Base-by-base conservation (phyloP, 2,888 invertebrate species). In the Ochropacha duplaris region DNA sequence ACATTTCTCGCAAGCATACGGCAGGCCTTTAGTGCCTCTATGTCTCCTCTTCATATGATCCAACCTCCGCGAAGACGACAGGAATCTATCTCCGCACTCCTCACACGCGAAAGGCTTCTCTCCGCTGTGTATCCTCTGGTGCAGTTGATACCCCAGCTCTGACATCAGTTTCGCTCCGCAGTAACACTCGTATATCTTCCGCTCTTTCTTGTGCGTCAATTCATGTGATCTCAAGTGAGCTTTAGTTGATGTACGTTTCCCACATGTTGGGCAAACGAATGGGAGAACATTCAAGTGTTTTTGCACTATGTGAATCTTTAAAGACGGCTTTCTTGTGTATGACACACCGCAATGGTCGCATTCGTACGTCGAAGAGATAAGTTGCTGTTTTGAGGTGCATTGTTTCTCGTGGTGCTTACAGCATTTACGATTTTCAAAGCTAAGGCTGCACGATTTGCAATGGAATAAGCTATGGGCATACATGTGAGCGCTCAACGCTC, bases 41-140 rank as follows among this genome's bases (percentile, higher is more conserved):
- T 92, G 90, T 16, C 79, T 75, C n/a, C 91, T 65, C 59, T 90
- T 90, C 0, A 87, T 69, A 50, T 92, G 92, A 54, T 92, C 92
- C 14, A 85, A 44, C 4, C 90, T 71, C 54, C 91, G 71, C 0
- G 91, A 91, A 12, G 91, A 77, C 0, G 91, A 91, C 0, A 91
- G 76, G 59, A 91, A 92, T 14, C 78, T 71, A 0, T 90, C 88
- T 0, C 86, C 88, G 44, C 91, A 92, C 1, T 82, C 74, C 0
- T 68, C 62, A 34, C 91, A 91, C 49, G 82, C 76, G 54, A 87
- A 91, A 0, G 90, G 90, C 26, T 81, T 79, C 52, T 87, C 84
- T 0, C 92, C 92, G 0, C 85, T 84, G 49, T 91, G 91, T 0
- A 87, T 87, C 14, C 91, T 72, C 60, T 78, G 76, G 36, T 92